Base-by-base conservation (phyloP, 2,113 vertebrate species). In the Galbula dea region DNA sequence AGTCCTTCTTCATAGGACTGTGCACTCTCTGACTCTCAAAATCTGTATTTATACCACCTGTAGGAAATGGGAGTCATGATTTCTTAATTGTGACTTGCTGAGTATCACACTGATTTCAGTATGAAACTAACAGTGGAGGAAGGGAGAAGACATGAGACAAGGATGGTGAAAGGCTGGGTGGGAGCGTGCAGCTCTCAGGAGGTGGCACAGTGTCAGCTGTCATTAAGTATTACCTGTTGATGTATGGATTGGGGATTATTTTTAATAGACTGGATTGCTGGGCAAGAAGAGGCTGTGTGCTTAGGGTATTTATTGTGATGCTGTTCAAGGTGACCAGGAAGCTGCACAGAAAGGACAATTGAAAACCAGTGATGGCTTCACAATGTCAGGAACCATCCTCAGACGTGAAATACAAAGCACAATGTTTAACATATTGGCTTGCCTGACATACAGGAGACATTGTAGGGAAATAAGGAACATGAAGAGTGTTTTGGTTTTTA, bases 371-470 rank as follows among this genome's bases (percentile, higher is more conserved):
- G 5, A 14, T 0, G 1, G 22, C 54, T 74, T 85, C 30, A 24
- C 20, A 9, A 8, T 0, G 1, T n/a, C 10, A 30, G 27, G 21
- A 71, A 12, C n/a, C 0, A 0, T 29, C 7, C 18, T 54, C 0
- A 0, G 17, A 84, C 3, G 7, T 63, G 15, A 85, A 78, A 65
- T 4, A 9, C 13, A n/a, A 41, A 12, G 27, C 4, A 22, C 30
- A 59, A 8, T 6, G 19, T n/a, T 34, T 49, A 79, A 57, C 2
- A 0, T 24, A 18, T 7, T 2, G 5, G 13, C 26, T 32, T 20
- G 27, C 43, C 32, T 21, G 26, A 37, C 13, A 51, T 36, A 46
- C 36, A 17, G n/a, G 22, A 34, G 3, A 27, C 27, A 43, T 12
- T 10, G 29, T 0, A 58, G 10, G 8, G 23, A 88, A 88, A 51